These are phyloP conservation scores for Papilio aristodemus DNA, from an alignment of 1,140 invertebrate genomes.

Conservation along the genomic window DNA sequence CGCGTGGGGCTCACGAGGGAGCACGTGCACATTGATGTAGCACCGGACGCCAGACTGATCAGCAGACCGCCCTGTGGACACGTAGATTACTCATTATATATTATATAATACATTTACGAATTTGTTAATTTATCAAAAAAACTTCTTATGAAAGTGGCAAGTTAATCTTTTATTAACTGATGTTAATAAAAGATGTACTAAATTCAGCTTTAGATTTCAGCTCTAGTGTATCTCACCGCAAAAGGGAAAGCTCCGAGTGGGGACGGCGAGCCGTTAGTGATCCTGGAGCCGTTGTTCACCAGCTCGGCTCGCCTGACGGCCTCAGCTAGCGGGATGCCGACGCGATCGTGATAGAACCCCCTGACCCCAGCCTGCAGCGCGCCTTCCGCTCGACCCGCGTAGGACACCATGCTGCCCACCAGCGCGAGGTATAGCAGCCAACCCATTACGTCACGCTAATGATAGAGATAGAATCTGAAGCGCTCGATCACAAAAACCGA, in stretches of 20 bases:
- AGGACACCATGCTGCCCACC: not conserved
- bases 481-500: no score
- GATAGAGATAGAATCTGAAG: not conserved
- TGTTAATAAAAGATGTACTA: no score
- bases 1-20: not conserved
- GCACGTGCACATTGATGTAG: not conserved
- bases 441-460: not conserved
- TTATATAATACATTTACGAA: not conserved
- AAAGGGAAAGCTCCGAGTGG: conserved; percentile 6
- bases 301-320: not conserved
- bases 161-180: no score
- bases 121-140: no score
- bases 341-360: not conserved
- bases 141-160: no score
- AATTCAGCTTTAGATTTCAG: no score
- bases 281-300: not conserved
- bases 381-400: not conserved
- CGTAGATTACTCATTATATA: not conserved
- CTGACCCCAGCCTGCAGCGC: not conserved
- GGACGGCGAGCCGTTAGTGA: not conserved
- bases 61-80: not conserved
- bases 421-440: not conserved
- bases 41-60: not conserved
- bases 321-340: not conserved
- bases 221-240: not conserved